Conservation (phyloP, 2,113 vertebrate genomes). For the Semnornis frantzii region DNA sequence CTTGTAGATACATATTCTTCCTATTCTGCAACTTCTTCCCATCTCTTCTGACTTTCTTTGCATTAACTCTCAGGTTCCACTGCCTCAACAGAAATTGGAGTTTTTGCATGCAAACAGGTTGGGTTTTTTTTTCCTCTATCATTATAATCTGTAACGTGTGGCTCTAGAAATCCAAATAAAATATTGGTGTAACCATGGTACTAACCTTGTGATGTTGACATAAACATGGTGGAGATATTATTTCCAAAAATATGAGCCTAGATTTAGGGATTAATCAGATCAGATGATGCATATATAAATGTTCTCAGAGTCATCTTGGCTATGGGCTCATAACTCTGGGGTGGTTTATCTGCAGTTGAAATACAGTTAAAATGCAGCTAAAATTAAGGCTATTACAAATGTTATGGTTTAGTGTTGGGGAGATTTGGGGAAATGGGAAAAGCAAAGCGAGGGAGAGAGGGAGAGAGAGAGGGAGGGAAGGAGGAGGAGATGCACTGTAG, state of each 20-base stretch:
- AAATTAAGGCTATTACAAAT: background rate
- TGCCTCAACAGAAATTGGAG: background rate
- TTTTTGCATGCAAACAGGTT: background rate
- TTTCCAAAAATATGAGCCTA: background rate
- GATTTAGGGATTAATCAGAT: background rate
- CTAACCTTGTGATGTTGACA: background rate
- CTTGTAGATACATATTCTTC: no score
- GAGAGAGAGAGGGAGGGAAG: no score
- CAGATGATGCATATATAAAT: background rate
- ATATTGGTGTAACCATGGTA: background rate
- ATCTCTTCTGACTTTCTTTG: background rate
- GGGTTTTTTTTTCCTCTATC: background rate
- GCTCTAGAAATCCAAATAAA: background rate
- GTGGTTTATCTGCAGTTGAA: background rate
- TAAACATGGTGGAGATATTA: background rate
- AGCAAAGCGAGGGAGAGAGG: no score
- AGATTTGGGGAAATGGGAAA: background rate
- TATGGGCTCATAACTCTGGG: background rate
- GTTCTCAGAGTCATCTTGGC: background rate
- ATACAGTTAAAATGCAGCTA: background rate
- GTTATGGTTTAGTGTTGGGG: background rate
- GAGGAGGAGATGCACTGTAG: no score
- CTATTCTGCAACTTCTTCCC: background rate
- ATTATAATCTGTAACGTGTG: background rate
- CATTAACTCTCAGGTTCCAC: background rate